Conservation (phyloP, 2,888 invertebrate genomes). For the Cryptus viduatorius region DNA sequence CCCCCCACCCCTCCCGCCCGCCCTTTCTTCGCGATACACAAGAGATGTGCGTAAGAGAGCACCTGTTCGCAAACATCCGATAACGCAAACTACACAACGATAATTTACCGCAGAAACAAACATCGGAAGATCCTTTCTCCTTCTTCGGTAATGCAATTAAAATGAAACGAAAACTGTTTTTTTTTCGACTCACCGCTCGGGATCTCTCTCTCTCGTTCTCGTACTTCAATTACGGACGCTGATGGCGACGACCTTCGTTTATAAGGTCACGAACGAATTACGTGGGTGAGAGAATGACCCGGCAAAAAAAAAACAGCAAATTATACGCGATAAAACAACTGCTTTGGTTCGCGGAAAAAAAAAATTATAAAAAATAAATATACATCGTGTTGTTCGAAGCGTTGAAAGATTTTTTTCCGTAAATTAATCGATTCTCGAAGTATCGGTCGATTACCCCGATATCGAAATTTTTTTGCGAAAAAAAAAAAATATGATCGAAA, state of each 20-base stretch:
- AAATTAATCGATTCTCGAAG: background rate
- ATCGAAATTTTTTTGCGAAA: background rate
- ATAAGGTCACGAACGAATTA: constrained; percentile 38
- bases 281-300: constrained; percentile 9
- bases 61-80: constrained; percentile 47
- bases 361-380: background rate
- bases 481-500: background rate
- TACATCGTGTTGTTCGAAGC: no score
- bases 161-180: background rate
- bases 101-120: background rate
- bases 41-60: constrained; percentile 29
- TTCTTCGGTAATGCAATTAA: constrained; percentile 21
- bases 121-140: constrained; percentile 5
- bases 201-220: background rate
- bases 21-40: background rate
- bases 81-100: background rate
- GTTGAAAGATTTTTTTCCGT: background rate
- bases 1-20: background rate
- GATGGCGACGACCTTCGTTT: background rate
- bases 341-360: background rate
- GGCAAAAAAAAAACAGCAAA: background rate
- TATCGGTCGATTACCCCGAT: no score
- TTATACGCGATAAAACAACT: background rate
- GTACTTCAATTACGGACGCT: background rate
- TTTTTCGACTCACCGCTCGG: background rate